Conservation (phyloP, 2,888 invertebrate genomes). For the Chelonus formosanus region DNA sequence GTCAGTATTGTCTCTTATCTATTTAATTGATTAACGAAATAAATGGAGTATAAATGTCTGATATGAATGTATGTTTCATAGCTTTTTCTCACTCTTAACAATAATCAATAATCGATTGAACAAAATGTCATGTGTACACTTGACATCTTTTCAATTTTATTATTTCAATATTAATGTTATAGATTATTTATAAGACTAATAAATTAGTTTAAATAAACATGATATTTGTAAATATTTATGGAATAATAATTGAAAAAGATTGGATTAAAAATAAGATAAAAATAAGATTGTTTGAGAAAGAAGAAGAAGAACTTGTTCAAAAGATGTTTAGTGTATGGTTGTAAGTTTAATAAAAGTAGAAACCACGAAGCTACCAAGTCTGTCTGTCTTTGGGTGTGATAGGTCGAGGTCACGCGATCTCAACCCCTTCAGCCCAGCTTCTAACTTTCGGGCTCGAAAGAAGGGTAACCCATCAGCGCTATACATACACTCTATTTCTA, state of each 20-base stretch:
- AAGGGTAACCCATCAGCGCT: constrained; percentile 12
- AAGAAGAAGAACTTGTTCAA: too few species aligned
- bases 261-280: not conserved
- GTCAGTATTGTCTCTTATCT: constrained; percentile 44
- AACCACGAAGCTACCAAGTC: constrained; percentile 56
- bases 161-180: too few species aligned
- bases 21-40: constrained; percentile 57
- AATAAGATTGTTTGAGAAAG: too few species aligned
- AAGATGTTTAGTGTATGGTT: too few species aligned
- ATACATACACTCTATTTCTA: constrained; percentile 36
- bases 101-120: not conserved
- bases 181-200: too few species aligned
- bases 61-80: constrained; percentile 59
- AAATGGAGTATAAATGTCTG: constrained; percentile 63
- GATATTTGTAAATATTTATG: too few species aligned
- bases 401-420: constrained; percentile 63
- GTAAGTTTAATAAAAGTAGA: constrained; percentile 51
- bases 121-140: too few species aligned
- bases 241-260: not conserved
- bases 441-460: constrained; percentile 27
- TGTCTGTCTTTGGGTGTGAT: constrained; percentile 55
- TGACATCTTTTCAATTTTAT: too few species aligned
- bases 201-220: too few species aligned
- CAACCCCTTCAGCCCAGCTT: constrained; percentile 41
- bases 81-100: constrained; percentile 33